Evolutionary conservation across 1,140 invertebrate species (phyloP), one percentile per base, ranked within the genome.

Genomic region (Phocides pigmalion): DNA sequence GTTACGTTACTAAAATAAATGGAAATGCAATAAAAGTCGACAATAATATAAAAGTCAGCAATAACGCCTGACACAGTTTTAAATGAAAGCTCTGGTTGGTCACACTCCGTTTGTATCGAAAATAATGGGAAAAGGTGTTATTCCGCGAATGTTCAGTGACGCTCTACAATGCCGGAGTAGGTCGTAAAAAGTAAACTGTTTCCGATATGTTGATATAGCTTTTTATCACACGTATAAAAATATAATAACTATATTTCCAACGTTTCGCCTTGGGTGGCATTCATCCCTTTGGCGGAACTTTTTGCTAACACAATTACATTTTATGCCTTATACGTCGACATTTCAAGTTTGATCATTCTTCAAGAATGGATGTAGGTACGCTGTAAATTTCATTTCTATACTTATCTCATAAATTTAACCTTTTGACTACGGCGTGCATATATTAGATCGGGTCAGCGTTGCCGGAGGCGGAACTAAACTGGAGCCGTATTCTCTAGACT

Each of bases 131-230:
- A 37, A 20, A 32, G 12, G 53, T 59, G 41, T 46, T 44, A 47
- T 35, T 35, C 17, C 28, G 50, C 22, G 15, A 64, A 62, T 49
- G 44, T 20, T 41, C 37, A 42, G 3, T 42, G 19, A n/a, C 37
- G 19, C 17, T 22, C 17, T 54, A 22, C 17, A 56, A 15, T 41
- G 17, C 50, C 17, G 17, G 16, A 17, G 19, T 15, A 22, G 19
- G n/a, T 25, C 50, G 62, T 64, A 56, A 64, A 64, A 64, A 56
- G 25, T 64, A 64, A 64, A 56, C 19, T 41, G 32, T 64, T 64
- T 49, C 19, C 62, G 51, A 56, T 64, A 56, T 49, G 42, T 37
- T 56, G 62, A 64, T 56, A 41, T 46, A 49, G 12, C 5, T 53
- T 56, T 54, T 56, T 64, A 35, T 54, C 53, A 49, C 44, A 19